Evolutionary conservation across 2,888 invertebrate genomes (phyloP).

Genomic region (Nipponacmea schrenckii): DNA sequence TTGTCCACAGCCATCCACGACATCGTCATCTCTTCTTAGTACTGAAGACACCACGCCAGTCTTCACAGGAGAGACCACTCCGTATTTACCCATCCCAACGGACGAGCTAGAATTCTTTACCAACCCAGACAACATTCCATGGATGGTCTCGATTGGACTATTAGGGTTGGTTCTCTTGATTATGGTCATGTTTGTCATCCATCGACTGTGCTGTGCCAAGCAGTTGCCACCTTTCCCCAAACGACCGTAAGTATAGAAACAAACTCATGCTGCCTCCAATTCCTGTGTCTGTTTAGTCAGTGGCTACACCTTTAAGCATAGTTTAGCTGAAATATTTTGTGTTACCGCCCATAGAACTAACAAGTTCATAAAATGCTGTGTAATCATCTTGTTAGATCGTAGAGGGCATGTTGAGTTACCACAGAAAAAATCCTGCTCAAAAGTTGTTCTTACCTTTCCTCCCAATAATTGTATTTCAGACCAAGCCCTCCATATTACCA

Average conservation of each 20-base stretch:
- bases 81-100: neutral
- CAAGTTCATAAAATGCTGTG: too few species aligned
- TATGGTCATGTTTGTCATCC: neutral
- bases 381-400: too few species aligned
- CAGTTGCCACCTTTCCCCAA: neutral
- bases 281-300: too few species aligned
- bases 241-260: neutral
- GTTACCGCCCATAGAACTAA: too few species aligned
- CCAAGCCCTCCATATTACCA: too few species aligned
- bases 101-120: neutral
- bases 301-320: too few species aligned
- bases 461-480: too few species aligned
- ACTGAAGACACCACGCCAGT: neutral
- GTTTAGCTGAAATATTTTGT: too few species aligned
- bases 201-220: neutral
- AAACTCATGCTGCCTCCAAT: too few species aligned
- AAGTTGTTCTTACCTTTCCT: too few species aligned
- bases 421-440: too few species aligned
- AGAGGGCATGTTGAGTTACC: too few species aligned
- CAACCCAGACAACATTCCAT: neutral
- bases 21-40: neutral
- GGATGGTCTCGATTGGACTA: neutral
- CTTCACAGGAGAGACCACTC: neutral
- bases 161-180: neutral
- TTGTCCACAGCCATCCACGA: neutral